Conservation (phyloP, 2,113 vertebrate genomes). For the Lontra canadensis region DNA sequence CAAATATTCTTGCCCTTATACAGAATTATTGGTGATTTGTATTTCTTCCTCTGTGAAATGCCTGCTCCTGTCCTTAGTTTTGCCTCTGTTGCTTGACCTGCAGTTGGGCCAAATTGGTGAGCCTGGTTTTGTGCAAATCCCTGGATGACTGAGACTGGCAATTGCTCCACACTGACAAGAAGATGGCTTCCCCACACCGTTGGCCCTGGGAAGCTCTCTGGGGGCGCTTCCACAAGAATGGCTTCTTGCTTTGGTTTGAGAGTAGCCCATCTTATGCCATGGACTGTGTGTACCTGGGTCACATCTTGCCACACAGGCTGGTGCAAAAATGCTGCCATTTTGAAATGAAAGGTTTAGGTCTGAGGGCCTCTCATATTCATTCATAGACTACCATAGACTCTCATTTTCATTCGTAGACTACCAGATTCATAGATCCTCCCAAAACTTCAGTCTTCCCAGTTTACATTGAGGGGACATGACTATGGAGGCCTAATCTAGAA, state of each 20-base stretch:
- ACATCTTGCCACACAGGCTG: not conserved
- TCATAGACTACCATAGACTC: no score
- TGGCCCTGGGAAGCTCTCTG: not conserved
- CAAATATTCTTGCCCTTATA: not conserved
- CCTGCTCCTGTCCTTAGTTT: not conserved
- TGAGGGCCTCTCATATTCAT: not conserved
- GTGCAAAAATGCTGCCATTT: not conserved
- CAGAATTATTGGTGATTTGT: not conserved
- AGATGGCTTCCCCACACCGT: not conserved
- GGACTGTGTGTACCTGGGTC: not conserved
- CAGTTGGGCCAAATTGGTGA: no score
- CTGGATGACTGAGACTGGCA: not conserved
- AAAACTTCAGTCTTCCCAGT: not conserved
- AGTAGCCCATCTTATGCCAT: not conserved
- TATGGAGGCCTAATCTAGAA: slow-evolving; percentile 18
- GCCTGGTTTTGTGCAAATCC: not conserved
- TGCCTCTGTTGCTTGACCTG: not conserved
- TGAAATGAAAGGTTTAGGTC: not conserved
- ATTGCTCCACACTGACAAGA: not conserved
- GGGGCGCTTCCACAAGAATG: not conserved
- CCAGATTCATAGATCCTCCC: not conserved
- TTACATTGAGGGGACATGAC: not conserved
- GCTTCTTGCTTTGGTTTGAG: not conserved
- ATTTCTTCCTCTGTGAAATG: slow-evolving; percentile 16
- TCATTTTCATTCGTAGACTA: not conserved